phyloP scores from a whole-genome alignment of 2,113 vertebrate species.

The Eidolon helvum region DNA sequence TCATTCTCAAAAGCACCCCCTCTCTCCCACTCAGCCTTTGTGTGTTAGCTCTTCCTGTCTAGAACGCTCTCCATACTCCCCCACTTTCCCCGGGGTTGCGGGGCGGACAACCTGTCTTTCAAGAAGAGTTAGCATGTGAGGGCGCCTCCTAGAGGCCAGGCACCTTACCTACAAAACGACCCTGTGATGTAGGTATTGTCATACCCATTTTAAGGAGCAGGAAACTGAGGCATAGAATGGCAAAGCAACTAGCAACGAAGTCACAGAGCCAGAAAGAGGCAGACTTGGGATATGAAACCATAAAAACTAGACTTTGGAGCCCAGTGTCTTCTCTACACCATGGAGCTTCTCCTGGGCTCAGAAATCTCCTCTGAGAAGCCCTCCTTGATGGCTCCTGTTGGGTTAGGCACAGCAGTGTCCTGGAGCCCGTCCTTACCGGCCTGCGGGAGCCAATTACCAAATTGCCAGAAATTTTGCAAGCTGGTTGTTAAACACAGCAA shows the following conservation, averaged over 20 bases:
- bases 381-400: slow-evolving; percentile 9
- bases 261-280: neutral
- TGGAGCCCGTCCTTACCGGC: slow-evolving; percentile 37
- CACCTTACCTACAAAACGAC: neutral
- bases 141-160: neutral
- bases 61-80: neutral
- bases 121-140: neutral
- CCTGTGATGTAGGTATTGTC: neutral
- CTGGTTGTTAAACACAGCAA: slow-evolving; percentile 63
- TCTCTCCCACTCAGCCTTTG: neutral
- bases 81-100: neutral
- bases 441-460: slow-evolving; percentile 50
- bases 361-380: neutral
- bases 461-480: slow-evolving; percentile 70
- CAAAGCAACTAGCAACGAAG: too few relatives aligned
- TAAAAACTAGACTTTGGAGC: neutral
- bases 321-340: accelerated
- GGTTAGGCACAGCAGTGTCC: slow-evolving; percentile 40
- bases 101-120: neutral
- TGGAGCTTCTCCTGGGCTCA: neutral
- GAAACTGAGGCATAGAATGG: neutral
- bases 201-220: neutral
- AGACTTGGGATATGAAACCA: neutral
- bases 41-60: too few relatives aligned
- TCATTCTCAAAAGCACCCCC: neutral